Base-by-base conservation (phyloP, 2,888 invertebrate genomes). In the Eilema sororculum region DNA sequence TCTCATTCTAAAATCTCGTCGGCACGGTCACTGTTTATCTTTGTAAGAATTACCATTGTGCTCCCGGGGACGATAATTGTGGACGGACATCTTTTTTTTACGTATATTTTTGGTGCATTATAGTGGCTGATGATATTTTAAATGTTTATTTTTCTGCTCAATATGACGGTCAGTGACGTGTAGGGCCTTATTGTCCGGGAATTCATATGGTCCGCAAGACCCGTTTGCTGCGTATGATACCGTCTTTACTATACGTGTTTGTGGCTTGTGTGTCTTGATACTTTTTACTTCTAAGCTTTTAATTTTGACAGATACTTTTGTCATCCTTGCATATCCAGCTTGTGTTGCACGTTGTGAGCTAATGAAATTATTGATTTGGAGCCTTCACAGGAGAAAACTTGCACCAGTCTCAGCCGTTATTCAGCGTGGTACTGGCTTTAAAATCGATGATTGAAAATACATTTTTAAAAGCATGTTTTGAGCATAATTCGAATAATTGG, bases 141-240 rank as follows among this genome's bases (percentile, higher is more conserved):
- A 93, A 93, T 95, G 93, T 94, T 94, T 95, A 88, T 90, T 86
- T 94, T 94, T 94, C 94, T 93, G 92, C 92, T 94, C 93, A 91
- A 91, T 90, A 87, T 91, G 93, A 90, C 86, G 90, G 82, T 86
- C 87, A 87, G 82, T 92, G 93, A 93, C 93, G 91, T 94, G 91
- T 87, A 93, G 91, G 85, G 87, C 82, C 76, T 81, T 84, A 90
- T 94, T 94, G 92, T 93, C 85, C 81, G 80, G 80, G 85, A 85
- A 86, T 88, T 87, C 88, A 88, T 85, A 87, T 87, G 84, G 87
- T 82, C 86, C 79, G 87, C 86, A 79, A 85, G 84, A 86, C 84
- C 83, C 90, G 89, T 90, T 90, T 90, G 88, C 89, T 89, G 25
- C 85, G 86, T 86, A 85, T 85, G 87, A 87, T 87, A 89, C 83